Evolutionary conservation across 2,888 invertebrate genomes (phyloP).

Genomic region (Zygogramma bicolorata): DNA sequence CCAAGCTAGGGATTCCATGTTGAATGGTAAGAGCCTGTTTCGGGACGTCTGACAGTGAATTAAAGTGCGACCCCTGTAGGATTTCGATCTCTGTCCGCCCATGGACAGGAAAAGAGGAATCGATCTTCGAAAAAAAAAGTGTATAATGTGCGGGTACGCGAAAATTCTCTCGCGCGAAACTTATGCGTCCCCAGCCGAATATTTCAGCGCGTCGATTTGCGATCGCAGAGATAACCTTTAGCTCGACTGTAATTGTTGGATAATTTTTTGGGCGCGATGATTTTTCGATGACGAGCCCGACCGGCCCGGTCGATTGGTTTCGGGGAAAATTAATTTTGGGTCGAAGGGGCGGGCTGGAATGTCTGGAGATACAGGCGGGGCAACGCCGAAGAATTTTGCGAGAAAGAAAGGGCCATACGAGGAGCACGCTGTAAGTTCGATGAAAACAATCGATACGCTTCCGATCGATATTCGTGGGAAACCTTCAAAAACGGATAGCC

Average conservation of each 20-base stretch:
- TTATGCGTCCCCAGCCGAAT: constrained; percentile 13
- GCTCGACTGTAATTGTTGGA: constrained; percentile 15
- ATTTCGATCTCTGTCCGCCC: too few relatives aligned
- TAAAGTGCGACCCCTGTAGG: too few relatives aligned
- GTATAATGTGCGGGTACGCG: constrained; percentile 15
- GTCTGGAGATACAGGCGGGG: neutral
- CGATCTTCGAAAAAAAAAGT: constrained; percentile 14
- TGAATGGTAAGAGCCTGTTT: too few relatives aligned
- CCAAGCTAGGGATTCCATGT: too few relatives aligned
- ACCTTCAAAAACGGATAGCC: too few relatives aligned
- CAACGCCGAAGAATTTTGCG: too few relatives aligned
- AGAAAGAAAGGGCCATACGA: neutral
- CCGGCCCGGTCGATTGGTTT: neutral
- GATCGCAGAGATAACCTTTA: constrained; percentile 24
- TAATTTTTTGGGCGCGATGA: constrained; percentile 18
- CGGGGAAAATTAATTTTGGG: constrained; percentile 14
- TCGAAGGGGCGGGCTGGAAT: constrained; percentile 4
- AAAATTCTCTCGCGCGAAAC: constrained; percentile 15
- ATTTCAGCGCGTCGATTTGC: constrained; percentile 20
- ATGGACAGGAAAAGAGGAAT: too few relatives aligned
- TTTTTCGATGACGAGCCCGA: neutral
- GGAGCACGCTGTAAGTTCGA: too few relatives aligned
- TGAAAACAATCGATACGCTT: too few relatives aligned
- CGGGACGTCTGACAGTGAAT: too few relatives aligned
- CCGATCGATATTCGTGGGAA: too few relatives aligned